phyloP scores from a whole-genome alignment of 2,113 vertebrate genomes.

The Mus musculus region GRCm39 chr7:57487501-57488000 shows the following conservation, averaged over 20 bases:
- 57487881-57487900: no score
- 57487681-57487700: background rate
- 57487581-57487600: background rate
- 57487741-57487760: background rate
- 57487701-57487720: background rate
- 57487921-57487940: no score
- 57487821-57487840: background rate
- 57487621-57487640: background rate
- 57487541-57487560: background rate
- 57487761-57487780: background rate
- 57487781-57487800: background rate
- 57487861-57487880: no score
- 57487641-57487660: background rate
- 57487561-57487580: background rate
- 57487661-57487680: background rate
- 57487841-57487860: background rate
- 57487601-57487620: background rate
- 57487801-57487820: background rate
- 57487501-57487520: no score
- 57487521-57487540: no score
- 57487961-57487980: no score
- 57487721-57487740: background rate
- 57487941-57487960: no score
- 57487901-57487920: no score
- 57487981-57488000: no score